Evolutionary conservation across 2,113 vertebrate species (phyloP), one percentile per base, ranked within the genome.

Genomic region (Apodemus sylvaticus): DNA sequence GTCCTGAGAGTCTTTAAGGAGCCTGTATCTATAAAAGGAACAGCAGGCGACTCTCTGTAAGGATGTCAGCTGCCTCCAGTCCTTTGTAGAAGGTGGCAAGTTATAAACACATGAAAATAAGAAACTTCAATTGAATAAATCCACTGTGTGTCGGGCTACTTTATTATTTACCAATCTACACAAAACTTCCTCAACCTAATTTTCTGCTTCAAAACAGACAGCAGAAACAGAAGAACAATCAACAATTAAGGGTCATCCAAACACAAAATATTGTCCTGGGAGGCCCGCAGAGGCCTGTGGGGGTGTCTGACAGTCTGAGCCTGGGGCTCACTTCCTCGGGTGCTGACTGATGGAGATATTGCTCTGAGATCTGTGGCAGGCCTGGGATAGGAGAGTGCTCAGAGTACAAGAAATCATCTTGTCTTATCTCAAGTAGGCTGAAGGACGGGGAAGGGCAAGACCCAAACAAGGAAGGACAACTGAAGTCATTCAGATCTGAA

Each of bases 1-100:
- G 51, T 87, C 66, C 45, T 1, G n/a, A 91, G 82, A 34, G 81
- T 73, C 90, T 94, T 94, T 58, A 94, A 91, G 51, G 66, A 89
- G 53, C 7, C 42, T 70, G 36, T 68, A 81, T 76, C 81, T 89
- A 83, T 86, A 86, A 78, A 89, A 79, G 73, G 90, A 19, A 31
- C 9, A 71, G 91, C 87, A 94, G 96, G 71, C n/a, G 73, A 34
- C 31, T 68, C 89, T 76, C 88, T 70, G 7, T 87, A 68, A 77
- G 89, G 70, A 93, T 51, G 87, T 68, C 91, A 88, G 82, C 74
- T 66, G 79, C 48, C 76, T 94, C 24, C 13, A 71, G 93, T 74
- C 85, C 39, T 29, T 12, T 55, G 26, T 51, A 31, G 39, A 91
- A 74, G 11, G 10, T 53, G 85, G 24, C 60, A 45, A 62, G 34